A percentile compares a stretch with the other conserved stretches of the same genome.
Conservation (phyloP, 2,113 vertebrate species). For the Rhabdomys dilectus region DNA sequence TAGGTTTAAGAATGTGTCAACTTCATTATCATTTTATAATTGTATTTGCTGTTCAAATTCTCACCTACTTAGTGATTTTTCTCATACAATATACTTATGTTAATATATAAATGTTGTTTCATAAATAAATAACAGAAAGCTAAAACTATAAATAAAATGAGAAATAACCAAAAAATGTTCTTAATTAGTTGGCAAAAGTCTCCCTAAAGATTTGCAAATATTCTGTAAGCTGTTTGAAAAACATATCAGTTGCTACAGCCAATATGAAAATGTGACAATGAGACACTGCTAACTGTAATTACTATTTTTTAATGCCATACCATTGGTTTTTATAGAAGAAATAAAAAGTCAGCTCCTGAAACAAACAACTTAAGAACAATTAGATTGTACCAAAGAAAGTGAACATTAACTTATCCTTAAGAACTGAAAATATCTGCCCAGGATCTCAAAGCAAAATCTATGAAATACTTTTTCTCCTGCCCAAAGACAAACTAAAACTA, state of each 20-base stretch:
- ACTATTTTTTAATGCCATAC: background rate
- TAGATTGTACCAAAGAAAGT: constrained; percentile 38
- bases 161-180: constrained; percentile 25
- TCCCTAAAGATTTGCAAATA: constrained; percentile 39
- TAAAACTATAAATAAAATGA: constrained; percentile 37
- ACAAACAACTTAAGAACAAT: constrained; percentile 56
- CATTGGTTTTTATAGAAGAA: constrained; percentile 20
- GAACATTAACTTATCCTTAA: constrained; percentile 19
- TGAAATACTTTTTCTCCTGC: constrained; percentile 12
- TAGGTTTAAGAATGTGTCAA: constrained; percentile 43
- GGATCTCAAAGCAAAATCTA: background rate
- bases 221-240: constrained; percentile 6
- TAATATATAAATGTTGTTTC: constrained; percentile 13
- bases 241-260: background rate
- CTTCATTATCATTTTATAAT: constrained; percentile 52
- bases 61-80: constrained; percentile 29
- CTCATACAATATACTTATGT: background rate
- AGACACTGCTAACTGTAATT: constrained; percentile 23
- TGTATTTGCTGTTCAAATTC: constrained; percentile 26
- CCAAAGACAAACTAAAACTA: constrained; percentile 4
- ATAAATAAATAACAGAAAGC: constrained; percentile 33
- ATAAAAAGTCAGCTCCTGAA: constrained; percentile 39
- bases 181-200: constrained; percentile 26
- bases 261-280: constrained; percentile 23
- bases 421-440: constrained; percentile 42